These are phyloP conservation scores for Drosophila percnosoma DNA, from an alignment of 2,888 invertebrate species.

Conservation along the genomic window DNA sequence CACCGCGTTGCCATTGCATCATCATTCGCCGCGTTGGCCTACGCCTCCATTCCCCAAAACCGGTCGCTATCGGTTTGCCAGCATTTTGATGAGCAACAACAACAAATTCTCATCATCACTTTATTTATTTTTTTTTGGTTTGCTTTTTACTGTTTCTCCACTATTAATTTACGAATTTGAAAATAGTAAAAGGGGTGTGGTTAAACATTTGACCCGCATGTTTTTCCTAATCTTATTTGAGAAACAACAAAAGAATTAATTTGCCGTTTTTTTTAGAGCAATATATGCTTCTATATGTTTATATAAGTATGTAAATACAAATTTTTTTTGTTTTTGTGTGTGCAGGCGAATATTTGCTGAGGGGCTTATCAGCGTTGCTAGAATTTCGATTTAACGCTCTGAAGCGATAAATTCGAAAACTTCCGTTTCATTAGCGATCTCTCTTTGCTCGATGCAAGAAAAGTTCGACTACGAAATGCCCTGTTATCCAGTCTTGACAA, in stretches of 20 bases:
- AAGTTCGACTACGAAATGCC: not conserved
- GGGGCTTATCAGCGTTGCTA: slow-evolving; percentile 31
- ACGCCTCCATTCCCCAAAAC: slow-evolving; percentile 40
- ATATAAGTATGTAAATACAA: not conserved
- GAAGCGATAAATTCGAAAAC: slow-evolving; percentile 9
- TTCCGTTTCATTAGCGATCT: slow-evolving; percentile 8
- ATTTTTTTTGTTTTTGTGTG: not conserved
- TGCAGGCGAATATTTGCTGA: slow-evolving; percentile 12
- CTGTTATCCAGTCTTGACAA: not conserved
- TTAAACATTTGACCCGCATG: not conserved
- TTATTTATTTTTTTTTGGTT: not conserved
- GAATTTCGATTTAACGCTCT: slow-evolving; percentile 13
- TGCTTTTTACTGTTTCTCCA: slow-evolving; percentile 1
- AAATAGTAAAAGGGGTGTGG: not conserved
- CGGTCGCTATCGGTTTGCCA: slow-evolving; percentile 33
- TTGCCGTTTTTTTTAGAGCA: not conserved
- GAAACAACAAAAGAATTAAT: not conserved
- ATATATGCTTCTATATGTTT: not conserved
- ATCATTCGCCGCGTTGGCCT: slow-evolving; percentile 57
- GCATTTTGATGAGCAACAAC: not conserved
- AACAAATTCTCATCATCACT: slow-evolving; percentile 16
- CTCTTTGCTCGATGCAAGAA: not conserved
- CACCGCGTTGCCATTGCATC: slow-evolving; percentile 65
- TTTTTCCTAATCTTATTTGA: not conserved
- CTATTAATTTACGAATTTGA: slow-evolving; percentile 8